These are phyloP conservation scores for Thamnophis sirtalis DNA, from an alignment of 2,113 vertebrate species.

Conservation along the genomic window DNA sequence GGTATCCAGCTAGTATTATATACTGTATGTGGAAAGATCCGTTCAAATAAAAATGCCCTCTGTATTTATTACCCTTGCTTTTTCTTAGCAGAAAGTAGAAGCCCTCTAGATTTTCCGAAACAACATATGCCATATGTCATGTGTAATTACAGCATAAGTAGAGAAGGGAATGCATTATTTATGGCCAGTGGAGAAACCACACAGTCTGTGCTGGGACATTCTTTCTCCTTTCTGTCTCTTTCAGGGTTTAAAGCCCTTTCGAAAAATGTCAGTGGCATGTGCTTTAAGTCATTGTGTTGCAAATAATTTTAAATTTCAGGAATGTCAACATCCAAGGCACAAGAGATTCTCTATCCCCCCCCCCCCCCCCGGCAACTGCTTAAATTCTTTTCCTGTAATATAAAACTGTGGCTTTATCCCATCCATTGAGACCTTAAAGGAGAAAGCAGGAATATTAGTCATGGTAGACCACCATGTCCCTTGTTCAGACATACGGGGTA, in stretches of 20 bases:
- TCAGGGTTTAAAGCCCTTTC: slow-evolving; percentile 19
- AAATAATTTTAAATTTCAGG: neutral
- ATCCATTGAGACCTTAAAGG: neutral
- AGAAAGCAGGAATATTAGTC: neutral
- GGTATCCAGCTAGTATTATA: too few relatives aligned
- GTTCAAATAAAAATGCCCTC: neutral
- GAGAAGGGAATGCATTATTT: slow-evolving; percentile 21
- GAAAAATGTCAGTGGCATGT: slow-evolving; percentile 23
- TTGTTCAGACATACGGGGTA: neutral
- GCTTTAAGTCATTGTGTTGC: slow-evolving; percentile 14
- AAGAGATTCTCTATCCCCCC: neutral
- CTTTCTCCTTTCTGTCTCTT: slow-evolving; percentile 2
- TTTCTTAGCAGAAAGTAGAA: neutral
- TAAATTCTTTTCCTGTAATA: neutral
- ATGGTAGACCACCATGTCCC: neutral
- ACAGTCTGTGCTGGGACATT: neutral
- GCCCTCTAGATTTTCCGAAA: neutral
- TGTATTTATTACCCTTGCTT: neutral
- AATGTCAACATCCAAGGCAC: slow-evolving; percentile 2
- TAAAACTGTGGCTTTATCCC: neutral
- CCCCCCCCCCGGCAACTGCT: neutral
- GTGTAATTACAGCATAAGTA: slow-evolving; percentile 14
- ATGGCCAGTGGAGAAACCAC: slow-evolving; percentile 27
- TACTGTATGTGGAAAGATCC: neutral
- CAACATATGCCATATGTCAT: neutral